Evolutionary conservation across 2,113 vertebrate genomes (phyloP).

Genomic region (Takifugu bimaculatus): DNA sequence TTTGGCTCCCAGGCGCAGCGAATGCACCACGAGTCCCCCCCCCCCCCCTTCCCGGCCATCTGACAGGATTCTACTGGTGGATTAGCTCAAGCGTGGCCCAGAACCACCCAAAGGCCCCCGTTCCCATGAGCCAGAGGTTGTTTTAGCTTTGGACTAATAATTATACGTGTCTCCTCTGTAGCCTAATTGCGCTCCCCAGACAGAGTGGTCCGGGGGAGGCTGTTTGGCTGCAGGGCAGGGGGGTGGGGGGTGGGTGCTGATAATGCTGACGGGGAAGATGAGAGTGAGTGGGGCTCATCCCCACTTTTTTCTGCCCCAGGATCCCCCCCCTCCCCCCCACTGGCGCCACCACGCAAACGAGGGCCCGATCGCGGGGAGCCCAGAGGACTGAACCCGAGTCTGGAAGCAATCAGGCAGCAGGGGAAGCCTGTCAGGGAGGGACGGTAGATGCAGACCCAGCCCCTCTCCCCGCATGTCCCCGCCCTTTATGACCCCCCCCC

Average conservation of each 20-base stretch:
- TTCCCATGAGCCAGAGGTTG: too few species aligned
- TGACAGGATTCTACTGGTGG: too few species aligned
- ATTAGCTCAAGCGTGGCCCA: too few species aligned
- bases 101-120: too few species aligned
- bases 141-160: too few species aligned
- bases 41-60: too few species aligned
- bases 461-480: constrained; percentile 12
- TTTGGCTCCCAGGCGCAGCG: constrained; percentile 6
- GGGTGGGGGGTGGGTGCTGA: constrained; percentile 18
- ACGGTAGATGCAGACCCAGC: constrained; percentile 46
- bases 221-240: constrained; percentile 53
- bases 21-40: background rate
- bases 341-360: constrained; percentile 67
- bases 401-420: constrained; percentile 67
- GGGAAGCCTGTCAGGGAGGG: constrained; percentile 35
- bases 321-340: constrained; percentile 54
- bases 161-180: constrained; percentile 28
- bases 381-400: constrained; percentile 50
- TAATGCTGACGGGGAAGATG: constrained; percentile 48
- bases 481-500: constrained; percentile 30
- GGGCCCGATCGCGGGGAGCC: constrained; percentile 38
- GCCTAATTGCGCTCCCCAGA: constrained; percentile 50
- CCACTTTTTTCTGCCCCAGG: constrained; percentile 64
- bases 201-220: constrained; percentile 56
- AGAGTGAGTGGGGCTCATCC: constrained; percentile 43